These are phyloP conservation scores for Pygathrix nemaeus DNA, from an alignment of 2,113 vertebrate genomes.

Conservation along the genomic window DNA sequence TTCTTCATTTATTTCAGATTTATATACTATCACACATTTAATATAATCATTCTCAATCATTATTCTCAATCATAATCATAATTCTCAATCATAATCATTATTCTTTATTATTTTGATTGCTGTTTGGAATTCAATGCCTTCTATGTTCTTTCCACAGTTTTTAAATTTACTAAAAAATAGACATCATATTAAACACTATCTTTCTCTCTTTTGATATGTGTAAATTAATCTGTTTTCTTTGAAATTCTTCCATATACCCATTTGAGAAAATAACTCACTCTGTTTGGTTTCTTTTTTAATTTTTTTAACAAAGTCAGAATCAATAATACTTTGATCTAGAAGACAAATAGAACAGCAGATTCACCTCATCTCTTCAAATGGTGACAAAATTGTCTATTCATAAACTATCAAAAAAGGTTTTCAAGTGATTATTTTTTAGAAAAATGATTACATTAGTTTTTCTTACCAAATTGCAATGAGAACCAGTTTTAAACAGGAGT, in stretches of 20 bases:
- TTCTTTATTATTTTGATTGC: neutral
- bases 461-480: neutral
- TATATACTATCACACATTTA: neutral
- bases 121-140: neutral
- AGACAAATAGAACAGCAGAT: neutral
- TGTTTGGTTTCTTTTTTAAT: neutral
- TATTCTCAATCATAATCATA: neutral
- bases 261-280: neutral
- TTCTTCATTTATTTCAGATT: neutral
- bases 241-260: neutral
- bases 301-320: neutral
- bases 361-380: neutral
- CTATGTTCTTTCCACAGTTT: neutral
- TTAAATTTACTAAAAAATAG: neutral
- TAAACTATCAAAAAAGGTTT: neutral
- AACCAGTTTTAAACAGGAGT: neutral
- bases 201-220: neutral
- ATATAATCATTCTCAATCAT: neutral
- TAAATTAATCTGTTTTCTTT: neutral
- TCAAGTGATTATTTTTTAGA: neutral
- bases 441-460: neutral
- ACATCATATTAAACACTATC: neutral
- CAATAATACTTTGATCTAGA: neutral
- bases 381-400: neutral
- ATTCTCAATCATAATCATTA: neutral